Percentiles rank a stretch among this genome's conserved stretches.
Evolutionary conservation across 2,113 vertebrate species (phyloP).

Genomic region (Delphinapterus leucas): DNA sequence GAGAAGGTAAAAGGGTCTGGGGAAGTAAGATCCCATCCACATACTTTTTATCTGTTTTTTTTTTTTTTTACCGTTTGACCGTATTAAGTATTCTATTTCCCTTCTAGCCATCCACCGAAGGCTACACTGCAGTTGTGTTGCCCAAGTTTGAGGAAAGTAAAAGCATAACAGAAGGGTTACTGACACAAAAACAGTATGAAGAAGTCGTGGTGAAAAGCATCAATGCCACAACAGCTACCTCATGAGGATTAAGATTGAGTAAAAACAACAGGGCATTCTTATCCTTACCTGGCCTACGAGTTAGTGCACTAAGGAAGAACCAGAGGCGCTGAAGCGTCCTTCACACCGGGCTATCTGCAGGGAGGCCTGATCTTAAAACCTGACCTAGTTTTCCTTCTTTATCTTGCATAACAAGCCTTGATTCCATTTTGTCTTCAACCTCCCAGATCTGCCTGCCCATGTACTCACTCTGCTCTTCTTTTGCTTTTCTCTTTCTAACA

Average conservation of each 20-base stretch:
- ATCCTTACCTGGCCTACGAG: not conserved
- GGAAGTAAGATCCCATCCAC: no score
- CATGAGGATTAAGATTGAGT: not conserved
- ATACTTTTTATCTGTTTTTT: not conserved
- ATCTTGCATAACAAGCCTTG: not conserved
- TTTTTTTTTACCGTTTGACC: not conserved
- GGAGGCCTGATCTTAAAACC: not conserved
- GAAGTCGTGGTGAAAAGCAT: slow-evolving; percentile 85
- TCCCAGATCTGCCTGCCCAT: not conserved
- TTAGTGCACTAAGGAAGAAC: not conserved
- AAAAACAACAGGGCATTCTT: rapidly evolving
- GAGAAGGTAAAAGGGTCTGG: slow-evolving; percentile 87
- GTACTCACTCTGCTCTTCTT: not conserved
- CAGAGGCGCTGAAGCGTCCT: rapidly evolving
- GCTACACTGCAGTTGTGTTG: slow-evolving; percentile 97
- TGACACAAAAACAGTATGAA: slow-evolving; percentile 91
- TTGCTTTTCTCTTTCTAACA: not conserved
- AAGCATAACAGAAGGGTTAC: slow-evolving; percentile 90
- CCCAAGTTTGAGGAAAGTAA: slow-evolving; percentile 99
- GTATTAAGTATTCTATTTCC: slow-evolving; percentile 12
- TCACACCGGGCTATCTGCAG: not conserved
- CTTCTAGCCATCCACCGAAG: slow-evolving; percentile 92
- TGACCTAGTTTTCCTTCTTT: not conserved
- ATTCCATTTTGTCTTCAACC: not conserved
- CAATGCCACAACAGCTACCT: slow-evolving; percentile 3